Base-by-base conservation (phyloP, 2,888 invertebrate genomes). In the Ecliptopera silaceata region DNA sequence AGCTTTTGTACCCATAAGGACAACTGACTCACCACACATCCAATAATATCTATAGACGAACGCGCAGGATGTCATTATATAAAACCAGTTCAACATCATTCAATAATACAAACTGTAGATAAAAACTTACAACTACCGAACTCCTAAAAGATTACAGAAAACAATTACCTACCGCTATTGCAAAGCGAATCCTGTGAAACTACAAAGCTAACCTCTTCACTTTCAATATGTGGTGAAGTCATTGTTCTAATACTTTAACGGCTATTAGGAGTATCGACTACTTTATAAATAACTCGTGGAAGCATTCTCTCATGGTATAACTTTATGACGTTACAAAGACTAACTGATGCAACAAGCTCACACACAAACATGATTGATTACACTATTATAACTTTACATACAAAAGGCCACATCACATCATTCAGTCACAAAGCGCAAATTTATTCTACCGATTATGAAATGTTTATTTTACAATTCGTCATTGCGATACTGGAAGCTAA, bases 321-420 rank as follows among this genome's bases (percentile, higher is more conserved):
- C 66, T 71, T 31, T 17, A 76, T 65, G 78, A 81, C 77, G 75
- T 77, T 74, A 80, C 75, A 72, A 76, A 74, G 76, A 69, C 78
- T 80, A 81, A 79, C 80, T 74, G 85, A 84, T 82, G 88, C 88
- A 84, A 84, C 84, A 88, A 88, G 88, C 90, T 75, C 84, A 82
- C 84, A 81, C 87, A 82, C 86, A 84, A 80, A 79, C 77, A 82
- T 77, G 64, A 63, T 82, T 82, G 82, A 22, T 22, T n/a, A n/a
- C 80, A 78, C 78, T 80, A 82, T 68, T 79, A 80, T 80, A 79
- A 77, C 73, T 79, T 81, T 83, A 87, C 86, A 88, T 89, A 86
- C 86, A 88, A 89, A 84, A 91, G 91, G 91, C 91, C 91, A 90
- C 91, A 86, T 82, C 88, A 90, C 91, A 90, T 88, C 89, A 88